These are phyloP conservation scores for Rhinolophus ferrumequinum DNA, from an alignment of 2,113 vertebrate genomes.

Conservation along the genomic window DNA sequence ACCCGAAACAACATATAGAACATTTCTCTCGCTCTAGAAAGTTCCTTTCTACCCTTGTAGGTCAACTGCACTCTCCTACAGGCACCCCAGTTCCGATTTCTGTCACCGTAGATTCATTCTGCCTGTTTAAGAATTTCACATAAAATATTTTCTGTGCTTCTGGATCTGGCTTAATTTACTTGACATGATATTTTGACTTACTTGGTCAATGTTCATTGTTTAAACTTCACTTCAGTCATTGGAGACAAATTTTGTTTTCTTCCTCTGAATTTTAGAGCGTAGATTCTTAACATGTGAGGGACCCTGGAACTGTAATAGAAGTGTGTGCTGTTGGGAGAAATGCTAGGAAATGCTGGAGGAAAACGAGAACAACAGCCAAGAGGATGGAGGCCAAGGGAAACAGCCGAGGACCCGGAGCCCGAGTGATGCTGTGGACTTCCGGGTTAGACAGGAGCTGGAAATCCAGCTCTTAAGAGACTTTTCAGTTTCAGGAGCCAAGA, in stretches of 20 bases:
- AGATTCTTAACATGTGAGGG: not conserved
- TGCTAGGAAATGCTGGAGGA: not conserved
- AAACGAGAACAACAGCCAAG: not conserved
- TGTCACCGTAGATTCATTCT: not conserved
- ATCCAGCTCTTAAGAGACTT: not conserved
- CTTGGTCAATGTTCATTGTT: not conserved
- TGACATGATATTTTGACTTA: not conserved
- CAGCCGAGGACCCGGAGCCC: not conserved
- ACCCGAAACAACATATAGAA: not conserved
- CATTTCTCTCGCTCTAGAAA: not conserved
- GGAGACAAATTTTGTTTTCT: not conserved
- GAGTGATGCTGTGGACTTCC: not conserved
- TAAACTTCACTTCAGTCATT: not conserved
- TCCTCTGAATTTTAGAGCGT: not conserved
- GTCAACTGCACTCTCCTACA: not conserved
- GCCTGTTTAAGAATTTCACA: not conserved
- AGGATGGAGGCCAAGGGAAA: not conserved
- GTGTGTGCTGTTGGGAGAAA: not conserved
- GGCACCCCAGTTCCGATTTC: not conserved
- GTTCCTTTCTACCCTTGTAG: not conserved
- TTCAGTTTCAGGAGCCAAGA: not conserved
- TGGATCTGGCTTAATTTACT: constrained; percentile 17
- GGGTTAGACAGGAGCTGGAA: not conserved
- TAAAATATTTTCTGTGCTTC: not conserved
- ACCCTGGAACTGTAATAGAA: not conserved